These are phyloP conservation scores for Saccostrea cuccullata DNA, from an alignment of 1,140 invertebrate genomes.

Conservation along the genomic window DNA sequence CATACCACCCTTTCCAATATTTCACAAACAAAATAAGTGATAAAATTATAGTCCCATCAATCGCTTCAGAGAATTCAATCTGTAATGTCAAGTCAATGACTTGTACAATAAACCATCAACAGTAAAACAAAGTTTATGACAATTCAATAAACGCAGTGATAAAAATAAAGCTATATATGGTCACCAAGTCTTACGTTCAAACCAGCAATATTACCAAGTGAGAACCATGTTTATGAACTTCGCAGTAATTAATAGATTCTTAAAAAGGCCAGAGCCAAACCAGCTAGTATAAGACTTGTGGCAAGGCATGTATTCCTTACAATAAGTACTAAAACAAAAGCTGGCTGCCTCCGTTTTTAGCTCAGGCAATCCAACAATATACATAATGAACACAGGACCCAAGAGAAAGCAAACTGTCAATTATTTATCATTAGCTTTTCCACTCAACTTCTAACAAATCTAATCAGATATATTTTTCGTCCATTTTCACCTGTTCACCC, in stretches of 20 bases:
- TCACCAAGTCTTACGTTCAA: not conserved
- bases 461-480: not conserved
- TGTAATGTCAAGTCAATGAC: not conserved
- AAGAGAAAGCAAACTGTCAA: slow-evolving; percentile 5
- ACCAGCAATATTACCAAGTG: not conserved
- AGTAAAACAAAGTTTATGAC: slow-evolving; percentile 1
- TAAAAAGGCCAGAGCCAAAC: not conserved
- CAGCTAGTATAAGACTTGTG: not conserved
- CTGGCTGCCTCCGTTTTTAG: not conserved
- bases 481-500: slow-evolving; percentile 3
- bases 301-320: not conserved
- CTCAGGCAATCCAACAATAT: slow-evolving; percentile 24
- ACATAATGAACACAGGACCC: slow-evolving; percentile 8
- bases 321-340: not conserved
- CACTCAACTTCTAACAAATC: slow-evolving; percentile 6
- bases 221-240: slow-evolving; percentile 1
- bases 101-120: not conserved
- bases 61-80: not conserved
- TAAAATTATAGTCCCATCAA: not conserved
- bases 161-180: slow-evolving; percentile 2
- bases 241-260: slow-evolving; percentile 15
- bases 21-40: not conserved
- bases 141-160: slow-evolving; percentile 21
- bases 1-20: not conserved
- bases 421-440: slow-evolving; percentile 34